These are phyloP conservation scores for Ophion ventricosus DNA, from an alignment of 2,888 invertebrate genomes.

Conservation along the genomic window DNA sequence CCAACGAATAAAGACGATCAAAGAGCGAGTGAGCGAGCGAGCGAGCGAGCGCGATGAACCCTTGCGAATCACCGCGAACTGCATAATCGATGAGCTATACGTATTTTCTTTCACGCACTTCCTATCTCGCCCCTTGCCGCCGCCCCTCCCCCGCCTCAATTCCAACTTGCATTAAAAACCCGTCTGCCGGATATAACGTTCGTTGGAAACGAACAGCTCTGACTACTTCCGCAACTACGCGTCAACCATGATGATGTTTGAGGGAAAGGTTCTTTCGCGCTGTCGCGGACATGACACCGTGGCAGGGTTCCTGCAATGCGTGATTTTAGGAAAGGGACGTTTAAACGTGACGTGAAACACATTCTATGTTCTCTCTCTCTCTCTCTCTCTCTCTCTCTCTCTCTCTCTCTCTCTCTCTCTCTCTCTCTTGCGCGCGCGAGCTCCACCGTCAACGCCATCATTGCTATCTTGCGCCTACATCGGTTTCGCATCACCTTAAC, in stretches of 20 bases:
- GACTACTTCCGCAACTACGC: not conserved
- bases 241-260: not conserved
- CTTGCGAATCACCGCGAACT: slow-evolving; percentile 1
- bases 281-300: not conserved
- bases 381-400: not conserved
- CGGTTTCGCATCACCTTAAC: not conserved
- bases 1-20: slow-evolving; percentile 31
- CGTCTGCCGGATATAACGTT: not conserved
- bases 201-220: not conserved
- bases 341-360: not conserved
- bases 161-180: not conserved
- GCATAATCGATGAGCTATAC: slow-evolving; percentile 31
- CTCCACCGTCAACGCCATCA: not conserved
- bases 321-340: not conserved
- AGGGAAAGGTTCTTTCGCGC: not conserved
- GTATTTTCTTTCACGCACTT: not conserved
- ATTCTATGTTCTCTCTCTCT: not conserved
- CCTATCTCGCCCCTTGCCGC: not conserved
- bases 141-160: not conserved
- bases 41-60: slow-evolving; percentile 12
- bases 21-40: slow-evolving; percentile 17
- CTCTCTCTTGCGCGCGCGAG: not conserved
- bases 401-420: not conserved
- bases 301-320: not conserved
- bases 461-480: not conserved